Evolutionary conservation across 1,140 invertebrate species (phyloP), one percentile per base, ranked within the genome.

Genomic region (Apis florea): DNA sequence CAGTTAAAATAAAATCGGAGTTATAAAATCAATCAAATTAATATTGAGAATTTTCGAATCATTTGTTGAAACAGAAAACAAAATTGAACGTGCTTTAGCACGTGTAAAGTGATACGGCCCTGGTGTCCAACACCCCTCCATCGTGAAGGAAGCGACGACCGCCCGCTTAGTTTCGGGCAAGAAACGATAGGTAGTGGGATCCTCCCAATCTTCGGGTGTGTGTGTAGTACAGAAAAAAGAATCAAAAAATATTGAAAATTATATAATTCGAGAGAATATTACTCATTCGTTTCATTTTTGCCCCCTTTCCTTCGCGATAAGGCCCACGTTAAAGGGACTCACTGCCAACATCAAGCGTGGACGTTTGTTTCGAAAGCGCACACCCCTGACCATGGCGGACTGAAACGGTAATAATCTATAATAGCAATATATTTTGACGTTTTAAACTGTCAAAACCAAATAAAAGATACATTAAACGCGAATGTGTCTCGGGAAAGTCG

Each of bases 151-250:
- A 90, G 88, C 84, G 87, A 90, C 78, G 81, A 90, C 84, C 85
- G 87, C 82, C 82, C 85, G 89, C 84, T 90, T 88, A 90, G 90
- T 91, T 91, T 91, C 85, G 89, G 89, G 85, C 88, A 89, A 91
- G 90, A 89, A 89, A 90, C 89, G 86, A 87, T 83, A 82, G 82
- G 86, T 85, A 89, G 85, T 89, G 87, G 89, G 85, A 84, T 87
- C 78, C 86, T 87, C 80, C 68, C 67, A 73, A 82, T 84, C 83
- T 79, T 80, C 75, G 71, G 63, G 79, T 79, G 83, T 81, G 83
- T 26, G 79, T 31, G 76, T 61, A 26, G 47, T 61, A 72, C 49
- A 71, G 56, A 61, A 75, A 71, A 54, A 24, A 31, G 61, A 69
- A 69, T 86, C 71, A 21, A 74, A 80, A 49, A 56, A 71, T 84